Percentiles rank a stretch among this genome's conserved stretches.
Evolutionary conservation across 1,140 invertebrate species (phyloP).

Genomic region (Dryas iulia): DNA sequence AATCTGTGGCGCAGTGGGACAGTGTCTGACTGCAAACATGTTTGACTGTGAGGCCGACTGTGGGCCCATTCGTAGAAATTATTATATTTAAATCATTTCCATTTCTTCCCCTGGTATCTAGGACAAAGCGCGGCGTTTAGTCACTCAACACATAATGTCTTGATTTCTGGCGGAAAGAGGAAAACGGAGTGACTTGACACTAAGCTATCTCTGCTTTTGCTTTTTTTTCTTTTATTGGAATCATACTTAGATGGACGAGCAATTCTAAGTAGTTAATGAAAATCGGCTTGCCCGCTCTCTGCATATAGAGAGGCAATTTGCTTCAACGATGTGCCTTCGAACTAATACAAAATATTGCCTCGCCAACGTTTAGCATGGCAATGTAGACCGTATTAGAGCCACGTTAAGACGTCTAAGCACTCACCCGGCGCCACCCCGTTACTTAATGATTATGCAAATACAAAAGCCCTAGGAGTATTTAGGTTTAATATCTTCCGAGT

Average conservation of each 20-base stretch:
- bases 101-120: too few species aligned
- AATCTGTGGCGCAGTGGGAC: too few species aligned
- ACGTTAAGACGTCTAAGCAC: slow-evolving; percentile 24
- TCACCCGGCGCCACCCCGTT: slow-evolving; percentile 35
- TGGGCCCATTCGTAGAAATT: too few species aligned
- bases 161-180: too few species aligned
- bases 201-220: too few species aligned
- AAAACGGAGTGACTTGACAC: too few species aligned
- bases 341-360: slow-evolving; percentile 65
- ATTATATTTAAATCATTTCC: too few species aligned
- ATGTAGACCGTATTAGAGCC: slow-evolving; percentile 27
- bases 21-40: too few species aligned
- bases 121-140: too few species aligned
- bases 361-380: slow-evolving; percentile 26
- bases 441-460: slow-evolving; percentile 71
- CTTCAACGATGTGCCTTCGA: slow-evolving; percentile 61
- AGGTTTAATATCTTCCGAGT: slow-evolving; percentile 47
- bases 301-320: slow-evolving; percentile 75
- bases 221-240: slow-evolving; percentile 20
- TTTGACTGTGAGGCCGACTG: too few species aligned
- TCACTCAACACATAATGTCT: too few species aligned
- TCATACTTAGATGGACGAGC: slow-evolving; percentile 45
- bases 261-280: slow-evolving; percentile 67
- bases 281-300: slow-evolving; percentile 67
- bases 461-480: slow-evolving; percentile 50